phyloP scores from a whole-genome alignment of 2,797 vertebrate species.

The Cossypha dichroa region DNA sequence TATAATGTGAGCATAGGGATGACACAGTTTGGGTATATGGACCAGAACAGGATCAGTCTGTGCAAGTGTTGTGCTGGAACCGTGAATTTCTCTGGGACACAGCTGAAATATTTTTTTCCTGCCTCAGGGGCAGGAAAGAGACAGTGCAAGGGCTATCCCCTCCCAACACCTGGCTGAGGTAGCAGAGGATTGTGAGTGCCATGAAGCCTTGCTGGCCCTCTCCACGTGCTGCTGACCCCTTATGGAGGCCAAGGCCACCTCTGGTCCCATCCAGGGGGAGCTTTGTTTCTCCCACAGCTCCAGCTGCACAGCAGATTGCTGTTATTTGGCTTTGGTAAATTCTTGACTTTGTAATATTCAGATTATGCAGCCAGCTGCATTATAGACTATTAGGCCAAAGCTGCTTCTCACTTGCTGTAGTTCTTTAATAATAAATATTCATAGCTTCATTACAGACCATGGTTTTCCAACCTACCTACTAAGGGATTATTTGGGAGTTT shows the following conservation, averaged over 20 bases:
- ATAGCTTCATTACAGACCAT: slow-evolving; percentile 26
- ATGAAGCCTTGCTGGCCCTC: neutral
- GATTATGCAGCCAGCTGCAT: slow-evolving; percentile 32
- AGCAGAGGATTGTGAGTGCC: neutral
- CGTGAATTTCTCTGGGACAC: fast-evolving
- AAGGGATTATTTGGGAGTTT: slow-evolving; percentile 36
- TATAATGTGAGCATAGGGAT: fast-evolving
- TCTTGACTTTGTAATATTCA: neutral
- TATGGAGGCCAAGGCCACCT: neutral
- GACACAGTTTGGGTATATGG: fast-evolving
- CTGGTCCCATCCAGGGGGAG: fast-evolving
- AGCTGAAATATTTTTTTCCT: neutral
- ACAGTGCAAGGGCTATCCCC: neutral
- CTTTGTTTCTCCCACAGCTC: neutral
- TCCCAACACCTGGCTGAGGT: neutral
- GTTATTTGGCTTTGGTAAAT: neutral
- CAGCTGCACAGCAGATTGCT: neutral
- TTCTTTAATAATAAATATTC: slow-evolving; percentile 53
- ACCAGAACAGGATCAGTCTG: neutral
- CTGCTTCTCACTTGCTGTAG: slow-evolving; percentile 1
- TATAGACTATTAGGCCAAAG: slow-evolving; percentile 15
- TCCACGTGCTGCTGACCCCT: neutral
- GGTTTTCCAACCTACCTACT: neutral
- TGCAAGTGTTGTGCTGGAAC: neutral
- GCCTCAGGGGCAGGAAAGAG: neutral